phyloP scores from a whole-genome alignment of 2,113 vertebrate genomes.

The Stigmatopora argus region DNA sequence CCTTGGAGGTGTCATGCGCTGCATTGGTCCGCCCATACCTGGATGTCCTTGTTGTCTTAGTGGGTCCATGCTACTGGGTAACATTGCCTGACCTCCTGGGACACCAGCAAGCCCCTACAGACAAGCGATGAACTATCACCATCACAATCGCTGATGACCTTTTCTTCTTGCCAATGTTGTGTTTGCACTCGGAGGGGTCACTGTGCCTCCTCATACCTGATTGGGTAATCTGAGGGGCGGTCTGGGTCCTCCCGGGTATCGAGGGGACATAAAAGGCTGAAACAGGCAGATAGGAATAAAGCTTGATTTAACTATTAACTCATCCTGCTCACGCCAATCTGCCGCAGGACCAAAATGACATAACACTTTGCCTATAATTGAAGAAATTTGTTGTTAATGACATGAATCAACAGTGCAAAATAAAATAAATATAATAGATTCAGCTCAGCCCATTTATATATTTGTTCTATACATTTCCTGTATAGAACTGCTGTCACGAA shows the following conservation, averaged over 20 bases:
- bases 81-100: constrained; percentile 90
- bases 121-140: constrained; percentile 5
- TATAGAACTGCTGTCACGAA: not conserved
- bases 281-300: constrained; percentile 13
- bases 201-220: constrained; percentile 74
- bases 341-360: no score
- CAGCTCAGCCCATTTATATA: no score
- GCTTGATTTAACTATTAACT: constrained; percentile 1
- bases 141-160: not conserved
- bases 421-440: not conserved
- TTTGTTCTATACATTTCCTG: no score
- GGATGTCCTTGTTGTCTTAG: constrained; percentile 96
- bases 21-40: constrained; percentile 96
- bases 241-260: constrained; percentile 95
- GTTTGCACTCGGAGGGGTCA: constrained; percentile 16
- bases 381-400: no score
- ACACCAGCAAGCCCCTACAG: constrained; percentile 86
- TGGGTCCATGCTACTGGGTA: constrained; percentile 94
- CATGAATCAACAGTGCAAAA: not conserved
- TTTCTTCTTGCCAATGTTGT: not conserved
- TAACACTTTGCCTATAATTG: no score
- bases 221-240: constrained; percentile 94
- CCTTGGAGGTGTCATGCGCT: constrained; percentile 95
- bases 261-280: constrained; percentile 97
- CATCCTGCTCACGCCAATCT: no score